These are phyloP conservation scores for Paragorgia papillata DNA, from an alignment of 92 coral and sea anemone genomes.

Conservation along the genomic window DNA sequence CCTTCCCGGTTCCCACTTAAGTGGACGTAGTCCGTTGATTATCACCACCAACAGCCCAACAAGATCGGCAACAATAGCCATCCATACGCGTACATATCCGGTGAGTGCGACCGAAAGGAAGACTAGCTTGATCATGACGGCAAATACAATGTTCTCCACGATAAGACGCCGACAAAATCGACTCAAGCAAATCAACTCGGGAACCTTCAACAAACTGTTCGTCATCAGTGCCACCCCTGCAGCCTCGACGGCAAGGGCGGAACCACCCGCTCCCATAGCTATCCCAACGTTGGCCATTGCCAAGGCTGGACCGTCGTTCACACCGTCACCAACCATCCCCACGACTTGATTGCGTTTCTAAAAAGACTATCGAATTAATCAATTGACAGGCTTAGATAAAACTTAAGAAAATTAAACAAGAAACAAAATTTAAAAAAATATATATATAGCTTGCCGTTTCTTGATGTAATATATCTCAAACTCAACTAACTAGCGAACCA, in stretches of 20 bases:
- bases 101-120: conserved; percentile 77
- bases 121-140: conserved; percentile 79
- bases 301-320: conserved; percentile 98
- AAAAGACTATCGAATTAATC: too few relatives aligned
- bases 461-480: too few relatives aligned
- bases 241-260: conserved; percentile 97
- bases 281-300: conserved; percentile 96
- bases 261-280: conserved; percentile 99
- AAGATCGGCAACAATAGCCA: conserved; percentile 92
- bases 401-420: too few relatives aligned
- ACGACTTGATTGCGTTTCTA: conserved; percentile 49
- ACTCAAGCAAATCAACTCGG: conserved; percentile 77
- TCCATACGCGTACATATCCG: conserved; percentile 84
- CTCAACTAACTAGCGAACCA: too few relatives aligned
- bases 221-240: conserved; percentile 99
- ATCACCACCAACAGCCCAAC: conserved; percentile 80
- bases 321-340: conserved; percentile 99
- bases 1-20: conserved; percentile 72
- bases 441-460: too few relatives aligned
- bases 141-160: conserved; percentile 71
- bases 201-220: conserved; percentile 89
- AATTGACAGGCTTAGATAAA: too few relatives aligned
- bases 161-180: conserved; percentile 78
- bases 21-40: conserved; percentile 87
- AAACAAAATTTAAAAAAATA: not conserved